Conservation (phyloP, 2,113 vertebrate species). For the Garra rufa region DNA sequence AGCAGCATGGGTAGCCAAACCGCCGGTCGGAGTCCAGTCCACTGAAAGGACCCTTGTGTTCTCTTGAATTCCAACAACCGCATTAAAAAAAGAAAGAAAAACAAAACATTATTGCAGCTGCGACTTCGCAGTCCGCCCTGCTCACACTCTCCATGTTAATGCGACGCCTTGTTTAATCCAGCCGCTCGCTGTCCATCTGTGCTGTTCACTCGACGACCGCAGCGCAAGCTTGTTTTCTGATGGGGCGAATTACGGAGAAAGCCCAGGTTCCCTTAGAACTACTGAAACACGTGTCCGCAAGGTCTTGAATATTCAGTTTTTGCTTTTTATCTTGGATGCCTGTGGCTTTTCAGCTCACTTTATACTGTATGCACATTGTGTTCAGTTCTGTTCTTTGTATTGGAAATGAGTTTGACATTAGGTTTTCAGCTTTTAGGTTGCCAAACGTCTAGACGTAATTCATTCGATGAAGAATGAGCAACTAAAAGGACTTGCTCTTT, state of each 20-base stretch:
- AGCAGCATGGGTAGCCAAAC: constrained; percentile 52
- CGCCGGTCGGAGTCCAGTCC: constrained; percentile 62
- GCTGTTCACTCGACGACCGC: not conserved
- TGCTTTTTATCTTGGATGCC: not conserved
- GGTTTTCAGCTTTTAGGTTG: not conserved
- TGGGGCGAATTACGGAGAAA: not conserved
- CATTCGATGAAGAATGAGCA: not conserved
- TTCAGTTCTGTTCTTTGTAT: not conserved
- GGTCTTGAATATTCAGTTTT: constrained; percentile 17
- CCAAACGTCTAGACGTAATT: not conserved
- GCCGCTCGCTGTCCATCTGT: not conserved
- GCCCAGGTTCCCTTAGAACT: not conserved
- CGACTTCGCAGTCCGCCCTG: constrained; percentile 61
- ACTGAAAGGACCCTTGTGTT: constrained; percentile 79
- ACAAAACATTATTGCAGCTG: constrained; percentile 80
- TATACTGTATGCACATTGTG: not conserved
- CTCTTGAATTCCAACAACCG: constrained; percentile 69
- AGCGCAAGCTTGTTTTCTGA: constrained; percentile 1
- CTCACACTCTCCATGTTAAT: constrained; percentile 33
- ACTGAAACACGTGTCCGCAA: not conserved
- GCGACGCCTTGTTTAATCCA: constrained; percentile 42
- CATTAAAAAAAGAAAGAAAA: constrained; percentile 69
- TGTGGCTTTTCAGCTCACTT: constrained; percentile 13
- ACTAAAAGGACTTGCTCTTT: not conserved
- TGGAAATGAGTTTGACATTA: not conserved